Evolutionary conservation across 2,113 vertebrate genomes (phyloP), one percentile per base, ranked within the genome.

Genomic region (Pipa parva): DNA sequence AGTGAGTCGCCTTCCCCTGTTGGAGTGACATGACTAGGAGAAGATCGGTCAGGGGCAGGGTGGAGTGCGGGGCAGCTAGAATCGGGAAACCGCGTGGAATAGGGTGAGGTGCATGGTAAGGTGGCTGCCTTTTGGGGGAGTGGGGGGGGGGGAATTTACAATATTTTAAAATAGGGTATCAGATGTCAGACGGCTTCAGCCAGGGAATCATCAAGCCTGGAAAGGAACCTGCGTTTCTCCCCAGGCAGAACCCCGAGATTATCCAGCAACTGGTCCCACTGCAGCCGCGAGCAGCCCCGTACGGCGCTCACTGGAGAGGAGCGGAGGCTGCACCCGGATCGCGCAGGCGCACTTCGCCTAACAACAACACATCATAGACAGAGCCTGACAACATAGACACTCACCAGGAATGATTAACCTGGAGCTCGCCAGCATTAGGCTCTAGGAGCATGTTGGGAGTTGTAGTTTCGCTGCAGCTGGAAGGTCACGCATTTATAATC

Each of bases 311-410:
- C 84, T 78, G 85, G 84, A 83, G 66, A 74, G 50, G 77, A 73
- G 63, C 72, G 79, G n/a, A 50, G 12, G 68, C 54, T 59, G 65
- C 57, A 59, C 60, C 61, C 70, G 29, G 3, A 72, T 56, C 7
- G 74, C 91, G 91, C 92, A 93, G 84, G 90, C 91, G 92, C 87
- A 86, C 18, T 83, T 64, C 66, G 75, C 75, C 73, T 31, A 58
- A 68, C 64, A 54, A 31, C 51, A 75, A 72, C 33, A 48, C 63
- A 66, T 31, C 62, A 39, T 36, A 20, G 45, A 46, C 39, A 29
- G 20, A 48, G 26, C 26, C 52, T 56, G 52, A 20, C 52, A 56
- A 56, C 52, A 56, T 12, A 11, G 1, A 25, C 24, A 3, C 25
- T 12, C 7, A 8, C 6, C n/a, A 56, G 39, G 1, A 36, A 12